phyloP scores from a whole-genome alignment of 2,888 invertebrate genomes.

The Eupithecia vulgata region DNA sequence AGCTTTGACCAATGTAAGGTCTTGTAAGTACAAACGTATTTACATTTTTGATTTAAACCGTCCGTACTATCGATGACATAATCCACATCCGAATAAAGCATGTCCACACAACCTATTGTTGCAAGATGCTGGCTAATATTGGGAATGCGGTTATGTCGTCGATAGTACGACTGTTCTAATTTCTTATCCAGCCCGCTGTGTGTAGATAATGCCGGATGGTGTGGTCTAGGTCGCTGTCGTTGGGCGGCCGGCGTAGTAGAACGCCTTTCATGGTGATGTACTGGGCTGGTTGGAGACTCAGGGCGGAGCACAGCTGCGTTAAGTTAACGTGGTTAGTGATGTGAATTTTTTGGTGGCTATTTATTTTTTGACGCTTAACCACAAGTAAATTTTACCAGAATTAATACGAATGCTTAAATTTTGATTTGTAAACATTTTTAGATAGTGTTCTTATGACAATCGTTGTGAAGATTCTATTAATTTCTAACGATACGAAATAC shows the following conservation, averaged over 20 bases:
- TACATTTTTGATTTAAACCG: neutral
- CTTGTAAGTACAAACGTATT: conserved; percentile 3
- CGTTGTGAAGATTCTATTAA: too few species aligned
- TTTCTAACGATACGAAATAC: too few species aligned
- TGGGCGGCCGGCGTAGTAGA: conserved; percentile 86
- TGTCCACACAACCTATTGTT: conserved; percentile 22
- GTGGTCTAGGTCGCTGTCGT: conserved; percentile 67
- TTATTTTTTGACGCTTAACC: neutral
- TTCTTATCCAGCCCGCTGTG: conserved; percentile 74
- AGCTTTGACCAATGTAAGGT: too few species aligned
- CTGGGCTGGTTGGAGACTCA: conserved; percentile 93
- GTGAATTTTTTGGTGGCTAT: neutral
- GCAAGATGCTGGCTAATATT: conserved; percentile 34
- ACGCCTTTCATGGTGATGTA: conserved; percentile 95
- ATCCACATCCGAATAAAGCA: conserved; percentile 18
- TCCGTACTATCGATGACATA: conserved; percentile 35
- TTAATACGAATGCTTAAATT: too few species aligned
- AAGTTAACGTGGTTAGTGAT: neutral
- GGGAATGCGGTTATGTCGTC: conserved; percentile 36
- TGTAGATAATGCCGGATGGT: conserved; percentile 71
- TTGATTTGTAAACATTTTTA: too few species aligned
- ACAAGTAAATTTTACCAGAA: neutral
- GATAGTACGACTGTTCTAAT: conserved; percentile 54
- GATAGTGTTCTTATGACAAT: too few species aligned
- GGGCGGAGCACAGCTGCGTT: conserved; percentile 87